Base-by-base conservation (phyloP, 1,140 invertebrate genomes). In the Atopsyche davidsoni region DNA sequence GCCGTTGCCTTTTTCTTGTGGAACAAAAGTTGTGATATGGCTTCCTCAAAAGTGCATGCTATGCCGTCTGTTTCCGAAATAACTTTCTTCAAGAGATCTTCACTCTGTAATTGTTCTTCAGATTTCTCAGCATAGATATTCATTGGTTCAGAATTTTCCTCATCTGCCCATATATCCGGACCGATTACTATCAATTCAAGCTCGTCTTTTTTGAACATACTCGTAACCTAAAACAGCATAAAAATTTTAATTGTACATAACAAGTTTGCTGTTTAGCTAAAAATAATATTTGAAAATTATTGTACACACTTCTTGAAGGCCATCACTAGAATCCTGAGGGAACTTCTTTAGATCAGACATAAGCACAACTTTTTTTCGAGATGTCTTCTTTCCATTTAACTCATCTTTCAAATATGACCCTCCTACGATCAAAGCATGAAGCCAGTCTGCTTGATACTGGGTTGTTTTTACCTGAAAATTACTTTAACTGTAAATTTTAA, bases 121-220 rank as follows among this genome's bases (percentile, higher is more conserved):
- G 6, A 22, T 19, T 19, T 31, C 14, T 7, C 49, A 44, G 64
- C 46, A 36, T 65, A 62, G 41, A 48, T 9, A 24, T 55, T 60
- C 24, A 41, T 28, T 25, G 65, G 51, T 31, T 61, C 57, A 58
- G 62, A 36, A 4, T 36, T 19, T 16, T 50, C 21, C 22, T 52
- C 35, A 49, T 53, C 36, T 19, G 23, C 14, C 14, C 28, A 64
- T 31, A 72, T 61, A 47, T 71, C 64, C 18, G 62, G 63, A 4
- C 70, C 71, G 58, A 73, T 66, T 2, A 72, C 52, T 59, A 67
- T 64, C 25, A 72, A 56, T 64, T 71, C 64, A 55, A 67, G 61
- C n/a, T 61, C 57, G 11, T 66, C 62, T 41, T 67, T 62, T 60
- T 67, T 63, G 19, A 67, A 64, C 18, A 64, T 64, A 53, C 57